Evolutionary conservation across 2,888 invertebrate genomes (phyloP), one percentile per base, ranked within the genome.

Genomic region (Epirrhoe alternata): DNA sequence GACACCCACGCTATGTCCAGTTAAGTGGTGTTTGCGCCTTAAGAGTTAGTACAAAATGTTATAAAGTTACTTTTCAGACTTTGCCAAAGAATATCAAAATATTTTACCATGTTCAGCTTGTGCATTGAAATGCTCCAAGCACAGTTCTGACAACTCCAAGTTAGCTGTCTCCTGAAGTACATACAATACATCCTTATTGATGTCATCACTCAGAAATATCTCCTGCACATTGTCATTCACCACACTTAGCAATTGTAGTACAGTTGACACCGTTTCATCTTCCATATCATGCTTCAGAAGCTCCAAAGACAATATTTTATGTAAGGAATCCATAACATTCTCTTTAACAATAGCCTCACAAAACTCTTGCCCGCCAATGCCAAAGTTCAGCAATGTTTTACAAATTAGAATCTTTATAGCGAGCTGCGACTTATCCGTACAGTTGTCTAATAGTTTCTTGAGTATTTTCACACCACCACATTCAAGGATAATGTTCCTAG

Each of bases 301-400:
- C 79, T 94, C 94, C 50, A 83, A 76, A 45, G 83, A 82, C 51
- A 96, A 85, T 72, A 95, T 93, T 68, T 85, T 86, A 74, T 94
- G 90, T 47, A 95, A 79, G 62, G 94, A 86, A 56, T 93, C 88
- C 79, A 95, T 88, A 12, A 95, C 84, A 58, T 94, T 93, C 63
- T 89, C 88, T 74, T 95, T 90, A 66, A 95, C 89, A 50, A 95
- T 93, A 17, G 92, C 90, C 74, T 95, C 94, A 61, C 96, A 95
- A 71, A 96, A 91, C 57, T 94, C 94, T 68, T 95, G 95, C 74
- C 97, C 96, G 14, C 96, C 96, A 70, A 97, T 95, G 55, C 97
- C 94, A 80, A 97, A 95, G 87, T 98, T 98, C 56, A 97, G 94
- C 53, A 98, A 89, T 64, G 96, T 95, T 71, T 98, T 98, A 76